Conservation (phyloP, 2,113 vertebrate genomes). For the Oncorhynchus gorbuscha region DNA sequence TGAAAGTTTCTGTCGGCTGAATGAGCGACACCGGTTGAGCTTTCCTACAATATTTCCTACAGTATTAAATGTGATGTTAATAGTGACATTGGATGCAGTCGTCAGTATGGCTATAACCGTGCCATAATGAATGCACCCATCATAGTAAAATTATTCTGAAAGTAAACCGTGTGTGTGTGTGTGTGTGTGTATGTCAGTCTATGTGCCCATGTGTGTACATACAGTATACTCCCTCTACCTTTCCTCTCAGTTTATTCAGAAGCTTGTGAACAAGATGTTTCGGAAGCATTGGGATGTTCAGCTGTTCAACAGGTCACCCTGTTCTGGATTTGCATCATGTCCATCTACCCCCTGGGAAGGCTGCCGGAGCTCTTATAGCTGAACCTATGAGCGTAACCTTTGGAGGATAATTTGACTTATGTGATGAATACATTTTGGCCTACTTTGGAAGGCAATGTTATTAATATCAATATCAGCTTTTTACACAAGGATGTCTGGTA, state of each 20-base stretch:
- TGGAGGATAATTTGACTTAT: conserved; percentile 76
- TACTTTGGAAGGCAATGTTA: no score
- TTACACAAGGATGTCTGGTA: no score
- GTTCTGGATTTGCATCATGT: conserved; percentile 86
- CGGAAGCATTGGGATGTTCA: conserved; percentile 69
- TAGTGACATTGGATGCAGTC: conserved; percentile 85
- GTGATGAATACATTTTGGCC: no score
- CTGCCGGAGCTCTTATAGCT: conserved; percentile 80
- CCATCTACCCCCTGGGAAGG: conserved; percentile 84
- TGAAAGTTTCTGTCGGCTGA: no score
- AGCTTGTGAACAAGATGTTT: conserved; percentile 83
- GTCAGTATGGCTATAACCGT: conserved; percentile 91
- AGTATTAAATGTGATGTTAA: conserved; percentile 80
- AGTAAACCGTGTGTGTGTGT: not conserved
- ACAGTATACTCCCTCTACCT: not conserved
- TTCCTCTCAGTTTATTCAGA: conserved; percentile 79
- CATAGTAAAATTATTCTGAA: conserved; percentile 64
- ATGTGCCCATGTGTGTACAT: not conserved
- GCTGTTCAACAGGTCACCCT: conserved; percentile 74
- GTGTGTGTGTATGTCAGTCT: not conserved
- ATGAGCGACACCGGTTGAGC: no score
- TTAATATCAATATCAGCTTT: no score
- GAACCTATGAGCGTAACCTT: conserved; percentile 83
- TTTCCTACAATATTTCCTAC: no score
- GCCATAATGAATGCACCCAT: conserved; percentile 89